These are phyloP conservation scores for Coregonus suidteri DNA, from an alignment of 2,797 vertebrate species.

Conservation along the genomic window DNA sequence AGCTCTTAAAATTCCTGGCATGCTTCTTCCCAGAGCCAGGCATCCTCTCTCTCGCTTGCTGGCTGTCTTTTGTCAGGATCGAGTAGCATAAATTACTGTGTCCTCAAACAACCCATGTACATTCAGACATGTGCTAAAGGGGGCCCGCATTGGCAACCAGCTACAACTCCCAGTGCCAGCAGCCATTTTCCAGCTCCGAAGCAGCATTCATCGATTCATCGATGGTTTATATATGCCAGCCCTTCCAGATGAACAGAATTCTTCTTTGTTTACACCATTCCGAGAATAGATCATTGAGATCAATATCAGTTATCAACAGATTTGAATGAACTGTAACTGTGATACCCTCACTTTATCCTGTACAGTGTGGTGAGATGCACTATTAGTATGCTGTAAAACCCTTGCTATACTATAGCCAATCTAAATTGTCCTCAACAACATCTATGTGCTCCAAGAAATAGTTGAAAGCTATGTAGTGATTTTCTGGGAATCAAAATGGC, in stretches of 20 bases:
- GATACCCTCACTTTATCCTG: too few relatives aligned
- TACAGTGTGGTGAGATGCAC: too few relatives aligned
- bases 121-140: constrained; percentile 8
- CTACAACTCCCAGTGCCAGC: neutral
- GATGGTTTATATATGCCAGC: neutral
- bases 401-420: too few relatives aligned
- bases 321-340: too few relatives aligned
- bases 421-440: neutral
- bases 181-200: neutral
- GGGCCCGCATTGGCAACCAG: neutral
- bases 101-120: constrained; percentile 64
- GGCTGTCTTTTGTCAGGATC: constrained; percentile 56
- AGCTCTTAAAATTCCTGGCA: constrained; percentile 62
- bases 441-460: neutral
- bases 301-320: too few relatives aligned
- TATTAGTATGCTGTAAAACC: too few relatives aligned
- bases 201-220: neutral
- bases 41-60: constrained; percentile 41
- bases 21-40: constrained; percentile 54
- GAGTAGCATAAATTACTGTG: constrained; percentile 65
- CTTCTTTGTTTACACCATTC: too few relatives aligned
- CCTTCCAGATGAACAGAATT: neutral
- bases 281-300: too few relatives aligned
- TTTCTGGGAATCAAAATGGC: neutral
- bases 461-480: constrained; percentile 1